A percentile compares a stretch with the other conserved stretches of the same genome.
These are phyloP conservation scores for Drosophila equinoxialis DNA, from an alignment of 1,140 invertebrate species.

Conservation along the genomic window DNA sequence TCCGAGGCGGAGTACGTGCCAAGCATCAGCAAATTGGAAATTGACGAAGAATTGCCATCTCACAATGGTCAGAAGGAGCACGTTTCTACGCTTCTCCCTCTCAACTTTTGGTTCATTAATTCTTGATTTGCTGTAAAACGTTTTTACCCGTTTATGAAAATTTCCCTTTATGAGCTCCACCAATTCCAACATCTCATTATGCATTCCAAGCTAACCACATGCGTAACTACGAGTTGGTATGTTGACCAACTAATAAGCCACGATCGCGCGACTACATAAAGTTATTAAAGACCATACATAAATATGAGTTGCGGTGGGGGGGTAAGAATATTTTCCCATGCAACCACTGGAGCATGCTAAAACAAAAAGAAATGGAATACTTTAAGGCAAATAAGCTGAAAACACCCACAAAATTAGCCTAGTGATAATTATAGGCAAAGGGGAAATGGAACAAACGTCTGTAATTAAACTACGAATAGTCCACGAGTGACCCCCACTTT, in stretches of 20 bases:
- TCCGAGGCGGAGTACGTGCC: conserved; percentile 42
- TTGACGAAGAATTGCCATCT: conserved; percentile 23
- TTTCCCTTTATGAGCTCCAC: conserved; percentile 64
- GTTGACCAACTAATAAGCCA: conserved; percentile 65
- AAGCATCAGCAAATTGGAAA: conserved; percentile 39
- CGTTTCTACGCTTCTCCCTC: conserved; percentile 41
- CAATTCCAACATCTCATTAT: conserved; percentile 48
- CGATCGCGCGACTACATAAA: conserved; percentile 61
- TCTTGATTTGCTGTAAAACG: conserved; percentile 17
- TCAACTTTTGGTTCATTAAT: conserved; percentile 26
- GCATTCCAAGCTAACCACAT: conserved; percentile 42
- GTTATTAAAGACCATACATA: conserved; percentile 69
- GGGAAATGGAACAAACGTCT: conserved; percentile 16
- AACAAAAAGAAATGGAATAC: conserved; percentile 16
- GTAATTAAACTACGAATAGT: conserved; percentile 42
- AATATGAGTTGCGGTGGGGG: conserved; percentile 19
- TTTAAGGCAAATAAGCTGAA: conserved; percentile 14
- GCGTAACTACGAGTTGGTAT: conserved; percentile 46
- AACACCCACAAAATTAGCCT: conserved; percentile 24
- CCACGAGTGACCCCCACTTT: conserved; percentile 51
- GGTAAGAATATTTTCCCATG: conserved; percentile 23
- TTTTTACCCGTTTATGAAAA: conserved; percentile 51
- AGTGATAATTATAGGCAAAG: not conserved
- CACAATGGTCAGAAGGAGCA: conserved; percentile 20
- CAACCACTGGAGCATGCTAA: conserved; percentile 13